Evolutionary conservation across 1,140 invertebrate genomes (phyloP), one percentile per base, ranked within the genome.

Genomic region (Zaprionus ghesquierei): DNA sequence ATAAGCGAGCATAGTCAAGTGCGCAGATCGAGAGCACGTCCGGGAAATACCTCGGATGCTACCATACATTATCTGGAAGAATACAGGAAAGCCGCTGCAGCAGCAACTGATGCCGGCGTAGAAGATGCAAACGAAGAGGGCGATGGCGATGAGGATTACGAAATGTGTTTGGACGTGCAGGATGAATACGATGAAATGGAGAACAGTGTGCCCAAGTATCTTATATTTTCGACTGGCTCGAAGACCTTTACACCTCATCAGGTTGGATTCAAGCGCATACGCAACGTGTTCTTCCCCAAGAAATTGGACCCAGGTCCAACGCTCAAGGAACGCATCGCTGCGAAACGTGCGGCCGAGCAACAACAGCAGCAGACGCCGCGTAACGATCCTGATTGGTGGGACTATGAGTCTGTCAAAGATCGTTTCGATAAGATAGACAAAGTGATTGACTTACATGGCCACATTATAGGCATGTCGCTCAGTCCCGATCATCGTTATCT

Each of bases 191-290:
- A 94, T 69, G 93, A 94, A 56, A 92, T 93, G 56, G 94, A 94
- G 59, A 93, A 82, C 23, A 77, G 62, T 46, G 65, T 90, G 33
- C 89, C 91, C 69, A 97, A 97, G 90, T 96, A 95, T 90, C 93
- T 98, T 13, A 97, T 98, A 72, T 98, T 97, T 91, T 97, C 96
- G 6, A 97, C 95, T 54, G 97, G 97, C 0, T 95, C 95, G 9
- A 95, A 96, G 92, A 97, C 97, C 0, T 98, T 96, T 78, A 96
- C 96, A 2, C 97, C 97, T 0, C 97, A 98, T 93, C 96, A 97
- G 93, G 96, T 98, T 72, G 96, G 95, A 31, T 96, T 98, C 69
- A 98, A 98, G 91, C 93, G 95, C 79, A 96, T 98, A 53, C 94
- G 95, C 74, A 94, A 95, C 41, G 93, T 96, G 5, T 94, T 93